Percentiles rank a stretch among this genome's conserved stretches.
Conservation (phyloP, 1,140 invertebrate genomes). For the Cephus cinctus region DNA sequence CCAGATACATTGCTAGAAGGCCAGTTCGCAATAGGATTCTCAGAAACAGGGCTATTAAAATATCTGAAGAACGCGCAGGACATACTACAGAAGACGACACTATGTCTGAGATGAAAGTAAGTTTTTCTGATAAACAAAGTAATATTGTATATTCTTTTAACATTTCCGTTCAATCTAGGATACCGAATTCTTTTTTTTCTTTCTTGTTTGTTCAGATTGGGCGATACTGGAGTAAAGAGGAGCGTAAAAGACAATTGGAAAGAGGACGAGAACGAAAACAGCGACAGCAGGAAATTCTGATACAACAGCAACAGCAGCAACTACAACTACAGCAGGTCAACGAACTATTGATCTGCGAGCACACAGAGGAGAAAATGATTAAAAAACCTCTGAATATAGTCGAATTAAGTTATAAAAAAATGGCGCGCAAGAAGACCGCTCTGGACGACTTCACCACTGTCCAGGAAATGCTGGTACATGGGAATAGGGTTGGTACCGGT, state of each 20-base stretch:
- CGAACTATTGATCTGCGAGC: slow-evolving; percentile 42
- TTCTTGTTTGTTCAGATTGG: slow-evolving; percentile 57
- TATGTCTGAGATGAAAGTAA: slow-evolving; percentile 75
- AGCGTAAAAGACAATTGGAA: slow-evolving; percentile 74
- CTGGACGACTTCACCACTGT: slow-evolving; percentile 54
- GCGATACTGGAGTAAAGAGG: slow-evolving; percentile 79
- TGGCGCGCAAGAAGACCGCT: slow-evolving; percentile 45
- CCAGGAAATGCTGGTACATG: slow-evolving; percentile 55
- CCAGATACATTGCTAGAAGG: slow-evolving; percentile 74
- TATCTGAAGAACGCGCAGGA: slow-evolving; percentile 69
- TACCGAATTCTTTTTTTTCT: slow-evolving; percentile 7
- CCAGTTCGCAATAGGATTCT: slow-evolving; percentile 69
- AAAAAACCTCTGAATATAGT: slow-evolving; percentile 43
- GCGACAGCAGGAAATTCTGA: slow-evolving; percentile 52
- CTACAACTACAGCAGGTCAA: slow-evolving; percentile 30
- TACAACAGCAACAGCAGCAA: slow-evolving; percentile 30
- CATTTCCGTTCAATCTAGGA: not conserved
- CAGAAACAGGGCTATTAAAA: slow-evolving; percentile 68
- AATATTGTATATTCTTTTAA: not conserved
- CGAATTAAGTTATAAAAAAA: slow-evolving; percentile 46
- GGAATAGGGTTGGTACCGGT: slow-evolving; percentile 46
- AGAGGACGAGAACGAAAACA: slow-evolving; percentile 67
- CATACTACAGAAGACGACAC: slow-evolving; percentile 82
- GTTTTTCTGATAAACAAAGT: not conserved
- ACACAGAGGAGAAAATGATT: slow-evolving; percentile 47